Conservation (phyloP, 2,888 invertebrate genomes). For the Eledona agricola region DNA sequence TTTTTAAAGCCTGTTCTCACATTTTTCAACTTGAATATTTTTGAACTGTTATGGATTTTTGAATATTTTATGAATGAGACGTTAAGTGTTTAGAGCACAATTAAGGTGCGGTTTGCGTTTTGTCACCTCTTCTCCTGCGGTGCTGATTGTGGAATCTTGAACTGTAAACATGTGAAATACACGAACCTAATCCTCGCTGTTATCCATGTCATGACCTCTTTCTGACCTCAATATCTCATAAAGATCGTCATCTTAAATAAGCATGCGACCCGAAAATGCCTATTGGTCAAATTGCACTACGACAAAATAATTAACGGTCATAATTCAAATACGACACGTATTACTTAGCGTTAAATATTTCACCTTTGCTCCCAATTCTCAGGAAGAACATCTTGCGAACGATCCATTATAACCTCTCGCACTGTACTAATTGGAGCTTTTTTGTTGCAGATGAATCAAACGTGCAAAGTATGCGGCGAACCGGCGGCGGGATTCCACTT, state of each 20-base stretch:
- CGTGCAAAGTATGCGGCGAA: slow-evolving; percentile 95
- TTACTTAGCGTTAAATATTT: slow-evolving; percentile 8
- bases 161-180: slow-evolving; percentile 36
- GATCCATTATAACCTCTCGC: not conserved
- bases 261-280: slow-evolving; percentile 48
- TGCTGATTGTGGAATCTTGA: too few species aligned
- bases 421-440: slow-evolving; percentile 5
- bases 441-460: slow-evolving; percentile 91
- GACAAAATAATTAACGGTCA: slow-evolving; percentile 17
- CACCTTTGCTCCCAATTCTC: slow-evolving; percentile 5
- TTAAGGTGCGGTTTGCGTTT: too few species aligned
- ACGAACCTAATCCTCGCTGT: slow-evolving; percentile 44
- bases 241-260: slow-evolving; percentile 51
- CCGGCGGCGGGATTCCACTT: slow-evolving; percentile 96
- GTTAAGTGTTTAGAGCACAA: too few species aligned
- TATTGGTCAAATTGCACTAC: slow-evolving; percentile 11
- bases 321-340: slow-evolving; percentile 16
- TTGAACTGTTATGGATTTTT: too few species aligned
- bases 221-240: slow-evolving; percentile 54
- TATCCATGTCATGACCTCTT: slow-evolving; percentile 45
- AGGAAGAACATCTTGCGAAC: not conserved
- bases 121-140: too few species aligned
- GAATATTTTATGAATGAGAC: too few species aligned
- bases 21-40: too few species aligned
- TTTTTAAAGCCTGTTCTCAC: too few species aligned